Evolutionary conservation across 2,888 invertebrate species (phyloP), one percentile per base, ranked within the genome.

Genomic region (Polydrusus tereticollis): DNA sequence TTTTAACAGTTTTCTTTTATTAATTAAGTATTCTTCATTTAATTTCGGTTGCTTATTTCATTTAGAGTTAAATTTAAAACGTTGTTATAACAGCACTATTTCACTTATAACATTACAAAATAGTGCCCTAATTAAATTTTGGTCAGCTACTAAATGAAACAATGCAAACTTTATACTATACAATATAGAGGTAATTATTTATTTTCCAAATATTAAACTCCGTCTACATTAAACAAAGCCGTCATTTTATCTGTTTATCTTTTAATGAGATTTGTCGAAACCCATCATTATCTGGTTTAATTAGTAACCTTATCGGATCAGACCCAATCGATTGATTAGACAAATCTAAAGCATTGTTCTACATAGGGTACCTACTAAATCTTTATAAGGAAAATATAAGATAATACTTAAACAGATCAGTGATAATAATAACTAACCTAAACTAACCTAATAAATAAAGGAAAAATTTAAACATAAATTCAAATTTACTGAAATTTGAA

Each of bases 201-300:
- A 45, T 58, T 59, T 0, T 7, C 2, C 21, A 7, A 23, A 41
- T n/a, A n/a, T n/a, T n/a, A n/a, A n/a, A n/a, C n/a, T n/a, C 18
- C 7, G 16, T 62, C 12, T 47, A 62, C n/a, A 45, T 26, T 50
- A 14, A 47, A 50, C 47, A 16, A 36, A 36, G 36, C 47, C 33
- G 7, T 16, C 16, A 33, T 33, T 63, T 63, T 63, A 55, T 29
- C 29, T 29, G 16, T 55, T 29, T 29, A 63, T 63, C 63, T 47
- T 50, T 63, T 63, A 63, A 63, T 63, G 63, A 63, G 29, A 63
- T 47, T 63, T 26, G 47, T 47, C 12, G 33, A 63, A 50, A 26
- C 50, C 36, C 63, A 36, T 63, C 63, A 63, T 63, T 50, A 63
- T 63, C 50, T 50, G 1, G 63, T 63, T 63, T 63, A 63, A 63